These are phyloP conservation scores for Apis cerana DNA, from an alignment of 1,140 invertebrate genomes.

Conservation along the genomic window DNA sequence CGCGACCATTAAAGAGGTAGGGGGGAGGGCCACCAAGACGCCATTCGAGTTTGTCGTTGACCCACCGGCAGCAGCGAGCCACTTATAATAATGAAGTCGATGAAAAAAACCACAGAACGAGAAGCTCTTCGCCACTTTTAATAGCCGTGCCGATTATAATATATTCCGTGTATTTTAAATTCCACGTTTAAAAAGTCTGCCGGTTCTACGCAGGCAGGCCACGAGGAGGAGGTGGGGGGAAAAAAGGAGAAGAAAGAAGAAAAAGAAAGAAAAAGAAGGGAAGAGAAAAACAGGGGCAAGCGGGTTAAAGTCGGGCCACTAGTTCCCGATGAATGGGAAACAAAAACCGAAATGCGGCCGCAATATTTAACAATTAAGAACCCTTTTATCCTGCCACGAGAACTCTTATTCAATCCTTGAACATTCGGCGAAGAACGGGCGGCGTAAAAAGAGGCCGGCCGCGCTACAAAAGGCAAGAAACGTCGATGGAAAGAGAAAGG, in stretches of 20 bases:
- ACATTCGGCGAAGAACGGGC: background rate
- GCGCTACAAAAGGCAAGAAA: background rate
- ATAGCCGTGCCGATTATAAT: conserved; percentile 34
- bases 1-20: conserved; percentile 11
- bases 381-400: conserved; percentile 2
- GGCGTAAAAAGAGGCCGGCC: background rate
- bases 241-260: too few relatives aligned
- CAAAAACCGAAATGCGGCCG: background rate
- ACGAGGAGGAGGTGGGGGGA: background rate
- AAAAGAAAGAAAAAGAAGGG: too few relatives aligned
- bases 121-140: conserved; percentile 9
- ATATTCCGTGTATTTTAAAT: conserved; percentile 31
- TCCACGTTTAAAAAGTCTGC: background rate
- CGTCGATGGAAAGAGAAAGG: background rate
- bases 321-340: background rate
- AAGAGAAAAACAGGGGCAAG: background rate
- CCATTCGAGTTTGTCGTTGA: conserved; percentile 28
- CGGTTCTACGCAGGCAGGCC: background rate
- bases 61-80: conserved; percentile 3
- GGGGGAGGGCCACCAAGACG: background rate
- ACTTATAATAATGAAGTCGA: conserved; percentile 34
- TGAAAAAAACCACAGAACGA: conserved; percentile 3
- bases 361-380: conserved; percentile 35
- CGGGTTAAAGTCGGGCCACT: background rate
- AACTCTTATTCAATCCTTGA: background rate